Evolutionary conservation across 2,797 vertebrate species (phyloP), one percentile per base, ranked within the genome.

Genomic region (Echeneis naucrates): DNA sequence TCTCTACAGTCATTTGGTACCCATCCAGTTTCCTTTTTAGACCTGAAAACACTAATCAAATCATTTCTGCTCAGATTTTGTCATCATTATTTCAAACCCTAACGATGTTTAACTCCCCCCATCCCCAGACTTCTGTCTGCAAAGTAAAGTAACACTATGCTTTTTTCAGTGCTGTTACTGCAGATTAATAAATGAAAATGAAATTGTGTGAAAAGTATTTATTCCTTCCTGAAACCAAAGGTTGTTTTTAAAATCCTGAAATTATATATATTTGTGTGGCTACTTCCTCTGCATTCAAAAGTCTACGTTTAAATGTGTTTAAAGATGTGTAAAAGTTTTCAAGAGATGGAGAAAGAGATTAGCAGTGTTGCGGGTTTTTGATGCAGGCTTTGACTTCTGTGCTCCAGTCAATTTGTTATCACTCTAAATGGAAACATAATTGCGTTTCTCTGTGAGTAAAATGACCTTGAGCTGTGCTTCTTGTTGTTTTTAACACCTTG

Each of bases 31-130:
- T 95, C 95, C 95, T 95, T 96, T 96, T 96, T 94, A 96, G 95
- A 97, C 95, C 95, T 95, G 94, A 95, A 96, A 95, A 96, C 95
- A 95, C 96, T 97, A 97, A 98, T 98, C 96, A 97, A 97, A 98
- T 98, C 92, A 96, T 96, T 96, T 97, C 95, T 96, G 94, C 95
- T 96, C 95, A 89, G 94, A 94, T 94, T 96, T 92, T 96, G 72
- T 92, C 94, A 90, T 96, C 94, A 94, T 96, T 97, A 96, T 96
- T 97, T 96, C 94, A 93, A 92, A 94, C 95, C 94, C 92, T 95
- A 97, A 96, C 94, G 91, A 96, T 91, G 92, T 94, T 94, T 92
- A 88, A 93, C 93, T 95, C 93, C 90, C 91, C 83, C 69, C 38
- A 21, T 52, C 77, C 48, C 60, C 55, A 80, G n/a, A 77, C 92